These are phyloP conservation scores for Peromyscus melanophrys DNA, from an alignment of 2,797 vertebrate species.

Conservation along the genomic window DNA sequence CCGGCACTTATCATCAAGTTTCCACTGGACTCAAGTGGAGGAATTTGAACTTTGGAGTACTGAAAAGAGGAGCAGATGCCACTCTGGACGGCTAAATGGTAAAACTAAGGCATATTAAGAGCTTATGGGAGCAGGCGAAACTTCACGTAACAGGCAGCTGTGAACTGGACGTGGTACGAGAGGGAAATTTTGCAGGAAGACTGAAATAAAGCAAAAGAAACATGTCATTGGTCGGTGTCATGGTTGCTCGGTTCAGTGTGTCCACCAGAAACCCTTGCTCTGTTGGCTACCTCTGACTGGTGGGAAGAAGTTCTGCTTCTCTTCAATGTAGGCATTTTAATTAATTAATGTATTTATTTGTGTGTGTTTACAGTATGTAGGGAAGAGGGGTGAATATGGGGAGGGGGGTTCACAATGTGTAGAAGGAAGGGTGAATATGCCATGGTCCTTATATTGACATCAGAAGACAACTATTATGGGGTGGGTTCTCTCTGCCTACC, in stretches of 20 bases:
- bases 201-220: not conserved
- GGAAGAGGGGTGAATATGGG: not conserved
- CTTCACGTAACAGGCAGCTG: not conserved
- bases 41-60: conserved; percentile 57
- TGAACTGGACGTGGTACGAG: rapidly evolving
- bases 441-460: too few species aligned
- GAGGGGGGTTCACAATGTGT: not conserved
- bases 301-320: not conserved
- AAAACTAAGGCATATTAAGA: not conserved
- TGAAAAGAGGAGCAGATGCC: not conserved
- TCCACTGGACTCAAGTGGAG: conserved; percentile 34
- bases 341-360: not conserved
- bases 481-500: not conserved
- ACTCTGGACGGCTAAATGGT: not conserved
- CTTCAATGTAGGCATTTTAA: not conserved
- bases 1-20: not conserved
- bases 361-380: not conserved
- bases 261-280: not conserved
- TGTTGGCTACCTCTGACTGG: not conserved
- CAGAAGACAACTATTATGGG: not conserved
- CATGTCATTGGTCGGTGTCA: not conserved
- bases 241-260: not conserved
- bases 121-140: not conserved
- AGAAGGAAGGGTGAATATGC: not conserved
- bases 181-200: not conserved